Percentiles rank a stretch among this genome's conserved stretches.
Conservation (phyloP, 1,140 invertebrate genomes). For the Lucilia cuprina region DNA sequence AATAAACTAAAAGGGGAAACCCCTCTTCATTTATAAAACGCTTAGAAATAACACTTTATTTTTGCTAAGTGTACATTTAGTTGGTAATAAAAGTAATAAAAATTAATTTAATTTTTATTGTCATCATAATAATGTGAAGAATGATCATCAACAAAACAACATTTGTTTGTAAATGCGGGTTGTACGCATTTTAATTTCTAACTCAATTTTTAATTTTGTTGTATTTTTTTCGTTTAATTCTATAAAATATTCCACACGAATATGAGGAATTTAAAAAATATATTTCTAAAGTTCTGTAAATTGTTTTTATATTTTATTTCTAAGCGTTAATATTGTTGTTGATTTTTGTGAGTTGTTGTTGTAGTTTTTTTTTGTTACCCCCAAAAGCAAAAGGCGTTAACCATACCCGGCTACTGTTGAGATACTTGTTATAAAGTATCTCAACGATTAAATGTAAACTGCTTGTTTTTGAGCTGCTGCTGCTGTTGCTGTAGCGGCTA, state of each 20-base stretch:
- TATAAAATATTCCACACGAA: neutral
- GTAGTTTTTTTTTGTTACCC: neutral
- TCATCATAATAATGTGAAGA: neutral
- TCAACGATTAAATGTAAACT: neutral
- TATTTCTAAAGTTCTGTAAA: no score
- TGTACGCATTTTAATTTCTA: slow-evolving; percentile 24
- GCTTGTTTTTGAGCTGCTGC: neutral
- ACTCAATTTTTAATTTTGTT: neutral
- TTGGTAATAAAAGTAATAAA: neutral
- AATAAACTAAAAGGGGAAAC: no score
- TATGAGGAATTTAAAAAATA: neutral
- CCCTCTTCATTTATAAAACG: no score
- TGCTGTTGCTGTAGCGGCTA: neutral
- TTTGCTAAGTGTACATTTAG: no score
- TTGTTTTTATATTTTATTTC: no score
- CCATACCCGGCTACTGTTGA: slow-evolving; percentile 25
- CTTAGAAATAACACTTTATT: no score
- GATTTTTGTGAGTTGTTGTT: neutral
- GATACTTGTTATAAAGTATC: neutral
- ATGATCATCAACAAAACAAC: neutral
- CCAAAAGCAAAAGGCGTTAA: slow-evolving; percentile 24
- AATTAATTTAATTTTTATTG: slow-evolving; percentile 8
- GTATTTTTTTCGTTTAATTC: neutral
- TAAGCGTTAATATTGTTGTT: no score
- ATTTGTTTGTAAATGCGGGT: slow-evolving; percentile 9